Base-by-base conservation (phyloP, 2,797 vertebrate genomes). In the Epinephelus awoara region DNA sequence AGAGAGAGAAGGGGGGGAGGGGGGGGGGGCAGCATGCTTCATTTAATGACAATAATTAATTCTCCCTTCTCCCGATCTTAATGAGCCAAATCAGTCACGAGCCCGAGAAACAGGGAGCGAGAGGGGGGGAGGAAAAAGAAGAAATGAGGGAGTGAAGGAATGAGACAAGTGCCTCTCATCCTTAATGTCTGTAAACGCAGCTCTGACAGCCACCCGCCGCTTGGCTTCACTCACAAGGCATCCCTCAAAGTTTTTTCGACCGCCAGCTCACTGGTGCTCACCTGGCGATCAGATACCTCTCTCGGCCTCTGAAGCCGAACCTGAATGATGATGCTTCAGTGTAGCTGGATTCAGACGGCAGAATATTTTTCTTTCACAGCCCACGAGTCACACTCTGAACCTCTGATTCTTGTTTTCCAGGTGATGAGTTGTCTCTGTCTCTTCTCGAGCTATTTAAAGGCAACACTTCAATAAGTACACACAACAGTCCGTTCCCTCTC, bases 41-140 rank as follows among this genome's bases (percentile, higher is more conserved):
- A 93, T 93, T 95, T 94, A 91, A 93, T 94, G 91, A 93, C 93
- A 90, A 92, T 94, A 95, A 94, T 94, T 95, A 92, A 94, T 94
- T 93, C 87, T 90, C 88, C 40, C 87, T 85, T 93, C 90, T 93
- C 89, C 72, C 51, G 19, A 82, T 92, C 87, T 87, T 93, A 94
- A 95, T 94, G 92, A 95, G 92, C 88, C 90, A 90, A 93, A 95
- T 94, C 94, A 93, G 89, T 93, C 90, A 90, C 77, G 21, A 86
- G 74, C 83, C 75, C 0, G 11, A 80, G 74, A 86, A 75, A 66
- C 76, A 63, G 59, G 62, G 15, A 62, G 66, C 17, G 64, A 23
- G 68, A 19, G 47, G 59, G 18, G 18, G 56, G 57, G 38, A 27
- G 69, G 57, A 42, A 64, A 57, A 42, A 42, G 40, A 42, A 62